Base-by-base conservation (phyloP, 1,140 invertebrate genomes). In the Anoplolepis gracilipes region DNA sequence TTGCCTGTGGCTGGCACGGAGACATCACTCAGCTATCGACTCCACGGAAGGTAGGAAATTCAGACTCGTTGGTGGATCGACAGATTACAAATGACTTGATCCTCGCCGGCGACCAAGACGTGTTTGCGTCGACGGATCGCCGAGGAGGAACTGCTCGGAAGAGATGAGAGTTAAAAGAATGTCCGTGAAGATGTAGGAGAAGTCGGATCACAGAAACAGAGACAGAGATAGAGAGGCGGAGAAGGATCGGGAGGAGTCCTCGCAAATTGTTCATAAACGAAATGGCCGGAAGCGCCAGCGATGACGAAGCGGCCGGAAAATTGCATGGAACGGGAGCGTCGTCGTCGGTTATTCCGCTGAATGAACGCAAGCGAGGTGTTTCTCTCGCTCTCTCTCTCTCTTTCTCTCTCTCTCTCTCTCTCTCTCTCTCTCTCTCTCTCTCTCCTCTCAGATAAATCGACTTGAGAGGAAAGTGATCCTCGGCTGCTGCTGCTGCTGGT, bases 21-120 rank as follows among this genome's bases (percentile, higher is more conserved):
- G 92, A 91, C 92, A 91, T 94, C 94, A 91, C 92, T 95, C 94
- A 95, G 92, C 93, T 94, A 95, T 93, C 89, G 94, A 95, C 94
- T 95, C 94, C 94, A 88, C 94, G 91, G 77, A 53, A 69, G 91
- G 77, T 55, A 73, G 89, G 84, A 90, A 85, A 33, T 85, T 87
- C 39, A 61, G 88, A 59, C 61, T 87, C 28, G 30, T 28, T 64
- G 57, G n/a, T 61, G 72, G 62, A 89, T 79, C 78, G 78, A 84
- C 76, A 61, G 87, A 84, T 87, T 89, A 67, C 46, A 86, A 89
- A 89, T 85, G 73, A 86, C 65, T 75, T 67, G 70, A 88, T 77
- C 49, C 70, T 55, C 42, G 25, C 55, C 82, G 67, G 22, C 57
- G n/a, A 33, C 28, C 62, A 16, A 22, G 49, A 36, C 33, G 33